A percentile compares a stretch with the other conserved stretches of the same genome.
Conservation (phyloP, 2,888 invertebrate species). For the Caenorhabditis drosophilae region DNA sequence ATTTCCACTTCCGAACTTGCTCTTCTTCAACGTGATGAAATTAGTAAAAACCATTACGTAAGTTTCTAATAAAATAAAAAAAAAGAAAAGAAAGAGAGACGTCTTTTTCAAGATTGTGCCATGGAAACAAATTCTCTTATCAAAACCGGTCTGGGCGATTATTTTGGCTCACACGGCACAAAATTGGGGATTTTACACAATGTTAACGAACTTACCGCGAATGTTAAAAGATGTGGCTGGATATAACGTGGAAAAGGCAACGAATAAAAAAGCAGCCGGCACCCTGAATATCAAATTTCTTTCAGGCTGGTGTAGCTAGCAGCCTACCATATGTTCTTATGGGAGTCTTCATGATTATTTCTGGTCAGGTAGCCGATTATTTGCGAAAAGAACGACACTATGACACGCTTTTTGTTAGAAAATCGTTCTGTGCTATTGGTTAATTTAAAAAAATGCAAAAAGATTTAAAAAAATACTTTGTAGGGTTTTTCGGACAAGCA, state of each 20-base stretch:
- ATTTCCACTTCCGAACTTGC: conserved; percentile 70
- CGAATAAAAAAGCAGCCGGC: no score
- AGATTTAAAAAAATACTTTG: no score
- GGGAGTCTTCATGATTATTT: conserved; percentile 81
- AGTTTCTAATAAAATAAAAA: conserved; percentile 14
- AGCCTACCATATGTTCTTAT: conserved; percentile 88
- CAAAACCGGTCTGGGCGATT: conserved; percentile 71
- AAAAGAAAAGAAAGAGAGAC: conserved; percentile 3
- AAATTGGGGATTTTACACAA: conserved; percentile 73
- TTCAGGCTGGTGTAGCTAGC: conserved; percentile 81
- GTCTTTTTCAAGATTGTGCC: conserved; percentile 62
- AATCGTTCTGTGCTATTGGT: conserved; percentile 74
- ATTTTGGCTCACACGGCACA: conserved; percentile 71
- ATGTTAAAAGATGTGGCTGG: conserved; percentile 70
- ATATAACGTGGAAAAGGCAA: conserved; percentile 54
- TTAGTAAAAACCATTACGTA: conserved; percentile 54
- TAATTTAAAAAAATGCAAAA: no score
- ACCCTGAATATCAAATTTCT: background rate
- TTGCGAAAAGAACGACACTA: conserved; percentile 70
- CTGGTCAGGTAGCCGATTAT: conserved; percentile 85
- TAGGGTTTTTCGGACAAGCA: conserved; percentile 81
- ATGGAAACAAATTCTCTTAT: conserved; percentile 70
- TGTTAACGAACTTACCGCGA: conserved; percentile 71
- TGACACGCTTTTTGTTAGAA: conserved; percentile 78
- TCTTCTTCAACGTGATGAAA: conserved; percentile 69